phyloP scores from a whole-genome alignment of 35 echinoderm and acorn worm genomes.

The Anneissia japonica region DNA sequence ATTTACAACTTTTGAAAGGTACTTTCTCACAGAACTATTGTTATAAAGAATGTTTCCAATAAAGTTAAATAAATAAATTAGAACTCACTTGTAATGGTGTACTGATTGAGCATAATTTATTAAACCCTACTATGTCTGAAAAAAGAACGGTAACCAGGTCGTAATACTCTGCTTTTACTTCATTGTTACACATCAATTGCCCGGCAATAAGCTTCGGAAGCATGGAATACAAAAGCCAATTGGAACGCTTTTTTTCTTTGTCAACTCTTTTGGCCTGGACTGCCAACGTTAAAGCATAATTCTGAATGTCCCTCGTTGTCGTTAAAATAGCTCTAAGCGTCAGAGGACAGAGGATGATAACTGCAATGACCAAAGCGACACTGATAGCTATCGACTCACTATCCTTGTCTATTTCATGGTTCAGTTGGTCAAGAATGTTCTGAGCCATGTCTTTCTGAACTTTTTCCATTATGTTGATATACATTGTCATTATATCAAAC shows the following conservation, averaged over 20 bases:
- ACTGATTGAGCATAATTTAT: slow-evolving; percentile 39
- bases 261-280: slow-evolving; percentile 51
- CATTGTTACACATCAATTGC: slow-evolving; percentile 52
- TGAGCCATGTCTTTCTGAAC: background rate
- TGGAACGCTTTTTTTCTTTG: slow-evolving; percentile 67
- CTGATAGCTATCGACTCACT: slow-evolving; percentile 15
- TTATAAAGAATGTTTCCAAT: background rate
- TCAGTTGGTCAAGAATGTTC: slow-evolving; percentile 20
- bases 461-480: background rate
- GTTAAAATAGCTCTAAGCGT: slow-evolving; percentile 26
- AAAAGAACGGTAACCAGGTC: slow-evolving; percentile 67
- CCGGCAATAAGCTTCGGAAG: slow-evolving; percentile 61
- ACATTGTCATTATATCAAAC: slow-evolving; percentile 5
- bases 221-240: slow-evolving; percentile 79
- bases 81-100: slow-evolving; percentile 62
- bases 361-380: slow-evolving; percentile 15
- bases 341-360: slow-evolving; percentile 37
- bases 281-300: slow-evolving; percentile 40
- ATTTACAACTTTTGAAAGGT: too few species aligned
- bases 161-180: slow-evolving; percentile 55
- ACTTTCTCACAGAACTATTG: too few species aligned
- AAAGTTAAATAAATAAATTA: background rate
- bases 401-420: background rate
- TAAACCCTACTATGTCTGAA: slow-evolving; percentile 81
- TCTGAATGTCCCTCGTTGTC: slow-evolving; percentile 50